Conservation (phyloP, 2,888 invertebrate genomes). For the Schizaphis graminum region DNA sequence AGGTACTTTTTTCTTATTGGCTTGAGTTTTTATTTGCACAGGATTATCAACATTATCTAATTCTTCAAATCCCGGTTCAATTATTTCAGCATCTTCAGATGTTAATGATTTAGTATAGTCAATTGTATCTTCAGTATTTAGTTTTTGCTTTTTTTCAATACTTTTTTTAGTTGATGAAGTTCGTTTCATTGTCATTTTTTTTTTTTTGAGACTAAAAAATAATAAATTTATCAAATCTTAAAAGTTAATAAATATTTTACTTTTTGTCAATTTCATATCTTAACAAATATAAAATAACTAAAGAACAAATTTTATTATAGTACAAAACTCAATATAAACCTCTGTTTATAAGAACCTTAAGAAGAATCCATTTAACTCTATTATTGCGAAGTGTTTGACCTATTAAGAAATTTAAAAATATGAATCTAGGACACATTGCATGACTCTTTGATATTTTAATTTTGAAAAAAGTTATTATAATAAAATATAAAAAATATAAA, state of each 20-base stretch:
- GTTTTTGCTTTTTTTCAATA: conserved; percentile 27
- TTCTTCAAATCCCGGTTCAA: conserved; percentile 21
- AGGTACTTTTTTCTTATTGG: background rate
- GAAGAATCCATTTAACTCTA: too few relatives aligned
- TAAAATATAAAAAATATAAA: too few relatives aligned
- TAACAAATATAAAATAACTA: background rate
- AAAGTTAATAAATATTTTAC: background rate
- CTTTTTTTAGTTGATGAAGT: background rate
- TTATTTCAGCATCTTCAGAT: background rate
- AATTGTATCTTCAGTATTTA: background rate
- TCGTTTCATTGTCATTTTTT: conserved; percentile 50
- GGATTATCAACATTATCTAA: background rate
- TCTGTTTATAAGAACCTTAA: background rate
- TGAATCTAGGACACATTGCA: too few relatives aligned
- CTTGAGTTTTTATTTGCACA: conserved; percentile 37
- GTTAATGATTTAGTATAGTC: conserved; percentile 56
- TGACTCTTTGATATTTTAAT: too few relatives aligned
- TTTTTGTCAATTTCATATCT: background rate
- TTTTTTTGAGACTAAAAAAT: background rate
- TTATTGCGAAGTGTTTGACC: too few relatives aligned
- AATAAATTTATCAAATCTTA: background rate
- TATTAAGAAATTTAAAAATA: too few relatives aligned
- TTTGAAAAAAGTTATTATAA: too few relatives aligned
- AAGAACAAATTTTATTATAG: background rate
- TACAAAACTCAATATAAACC: background rate